These are phyloP conservation scores for Styela clava DNA, from an alignment of 23 tunicate species.

Conservation along the genomic window DNA sequence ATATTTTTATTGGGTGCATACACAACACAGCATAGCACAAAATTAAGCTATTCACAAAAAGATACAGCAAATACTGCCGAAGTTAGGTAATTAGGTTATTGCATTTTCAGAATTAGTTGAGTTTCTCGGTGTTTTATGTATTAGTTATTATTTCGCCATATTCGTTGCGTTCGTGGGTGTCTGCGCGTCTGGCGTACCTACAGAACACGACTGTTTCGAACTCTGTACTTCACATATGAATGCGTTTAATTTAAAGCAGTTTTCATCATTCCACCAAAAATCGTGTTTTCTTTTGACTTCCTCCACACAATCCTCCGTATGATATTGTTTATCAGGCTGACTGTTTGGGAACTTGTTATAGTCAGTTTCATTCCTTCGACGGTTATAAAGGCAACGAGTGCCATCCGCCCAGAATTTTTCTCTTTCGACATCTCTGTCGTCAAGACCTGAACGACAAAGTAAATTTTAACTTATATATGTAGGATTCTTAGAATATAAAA, in stretches of 20 bases:
- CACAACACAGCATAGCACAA: too few species aligned
- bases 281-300: conserved; percentile 46
- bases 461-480: too few species aligned
- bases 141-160: too few species aligned
- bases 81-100: too few species aligned
- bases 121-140: too few species aligned
- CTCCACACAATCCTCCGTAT: conserved; percentile 81
- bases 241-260: conserved; percentile 70
- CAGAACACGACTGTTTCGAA: conserved; percentile 16
- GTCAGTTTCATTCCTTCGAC: conserved; percentile 11
- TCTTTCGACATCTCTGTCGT: conserved; percentile 38
- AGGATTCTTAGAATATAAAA: not conserved
- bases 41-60: too few species aligned
- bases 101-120: too few species aligned
- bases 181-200: too few species aligned
- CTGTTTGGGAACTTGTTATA: conserved; percentile 51
- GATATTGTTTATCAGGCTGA: conserved; percentile 67
- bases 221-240: conserved; percentile 56
- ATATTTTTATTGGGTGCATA: too few species aligned
- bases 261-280: conserved; percentile 80
- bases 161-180: too few species aligned
- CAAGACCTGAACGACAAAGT: conserved; percentile 31
- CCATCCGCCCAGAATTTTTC: conserved; percentile 69
- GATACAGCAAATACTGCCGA: too few species aligned
- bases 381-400: conserved; percentile 25